These are phyloP conservation scores for Poeciliopsis retropinna DNA, from an alignment of 2,113 vertebrate species.

Conservation along the genomic window DNA sequence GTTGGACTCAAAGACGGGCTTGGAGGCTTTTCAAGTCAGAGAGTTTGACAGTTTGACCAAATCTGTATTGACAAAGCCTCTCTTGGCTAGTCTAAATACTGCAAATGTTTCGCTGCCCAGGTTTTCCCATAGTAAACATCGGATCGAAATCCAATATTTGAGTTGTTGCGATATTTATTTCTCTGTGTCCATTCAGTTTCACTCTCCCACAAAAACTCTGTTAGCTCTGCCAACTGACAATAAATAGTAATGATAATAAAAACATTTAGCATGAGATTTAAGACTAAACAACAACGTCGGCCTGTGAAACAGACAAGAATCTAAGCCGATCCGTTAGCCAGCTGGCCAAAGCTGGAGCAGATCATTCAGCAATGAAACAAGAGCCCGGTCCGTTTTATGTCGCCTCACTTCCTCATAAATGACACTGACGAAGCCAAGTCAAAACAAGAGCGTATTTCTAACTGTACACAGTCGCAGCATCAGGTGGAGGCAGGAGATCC, in stretches of 20 bases:
- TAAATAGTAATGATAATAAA: too few species aligned
- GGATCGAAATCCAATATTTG: background rate
- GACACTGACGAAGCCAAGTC: background rate
- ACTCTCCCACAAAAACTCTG: background rate
- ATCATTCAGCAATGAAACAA: background rate
- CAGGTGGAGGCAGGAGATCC: slow-evolving; percentile 20
- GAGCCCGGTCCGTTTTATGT: background rate
- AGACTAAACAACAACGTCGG: background rate
- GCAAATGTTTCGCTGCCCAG: background rate
- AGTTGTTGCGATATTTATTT: background rate
- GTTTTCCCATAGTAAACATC: background rate
- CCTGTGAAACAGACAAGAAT: background rate
- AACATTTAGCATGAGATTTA: background rate
- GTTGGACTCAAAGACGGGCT: too few species aligned
- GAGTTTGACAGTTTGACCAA: too few species aligned
- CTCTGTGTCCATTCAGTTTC: background rate
- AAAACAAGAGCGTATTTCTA: background rate
- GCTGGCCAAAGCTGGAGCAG: background rate
- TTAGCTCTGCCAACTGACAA: background rate
- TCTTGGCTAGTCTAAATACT: too few species aligned
- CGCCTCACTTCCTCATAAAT: background rate
- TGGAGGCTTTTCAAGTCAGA: too few species aligned
- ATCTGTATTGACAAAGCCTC: too few species aligned
- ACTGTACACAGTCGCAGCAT: background rate
- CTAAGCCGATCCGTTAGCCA: background rate